phyloP scores from a whole-genome alignment of 1,140 invertebrate species.

The Saccostrea cuccullata region DNA sequence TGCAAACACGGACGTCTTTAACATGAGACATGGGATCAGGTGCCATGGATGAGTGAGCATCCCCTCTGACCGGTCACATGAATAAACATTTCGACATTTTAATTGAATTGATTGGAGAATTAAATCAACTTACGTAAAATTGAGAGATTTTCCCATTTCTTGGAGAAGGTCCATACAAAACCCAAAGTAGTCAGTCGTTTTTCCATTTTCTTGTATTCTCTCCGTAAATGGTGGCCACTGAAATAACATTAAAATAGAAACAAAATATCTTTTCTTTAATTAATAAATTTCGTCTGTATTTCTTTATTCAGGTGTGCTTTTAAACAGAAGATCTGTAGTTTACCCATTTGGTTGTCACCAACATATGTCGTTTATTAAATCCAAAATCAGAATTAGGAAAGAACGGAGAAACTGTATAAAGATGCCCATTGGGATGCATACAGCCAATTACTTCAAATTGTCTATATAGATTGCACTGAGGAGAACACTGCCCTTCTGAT shows the following conservation, averaged over 20 bases:
- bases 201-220: conserved; percentile 43
- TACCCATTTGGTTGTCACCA: conserved; percentile 45
- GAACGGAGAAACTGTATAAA: background rate
- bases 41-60: too few species aligned
- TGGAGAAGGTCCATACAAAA: conserved; percentile 61
- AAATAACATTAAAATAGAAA: conserved; percentile 24
- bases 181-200: conserved; percentile 42
- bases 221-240: conserved; percentile 59
- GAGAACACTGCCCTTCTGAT: background rate
- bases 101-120: background rate
- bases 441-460: background rate
- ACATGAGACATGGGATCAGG: too few species aligned
- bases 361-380: conserved; percentile 31
- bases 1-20: too few species aligned
- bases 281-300: too few species aligned
- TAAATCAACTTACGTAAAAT: conserved; percentile 60
- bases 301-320: background rate
- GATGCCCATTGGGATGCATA: background rate
- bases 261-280: background rate
- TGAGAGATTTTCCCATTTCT: conserved; percentile 54
- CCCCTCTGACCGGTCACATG: too few species aligned
- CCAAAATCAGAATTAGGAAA: conserved; percentile 45
- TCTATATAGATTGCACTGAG: background rate
- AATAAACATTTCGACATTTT: too few species aligned
- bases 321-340: conserved; percentile 12